Evolutionary conservation across 1,140 invertebrate genomes (phyloP), one percentile per base, ranked within the genome.

Genomic region (Plectrocnemia conspersa): DNA sequence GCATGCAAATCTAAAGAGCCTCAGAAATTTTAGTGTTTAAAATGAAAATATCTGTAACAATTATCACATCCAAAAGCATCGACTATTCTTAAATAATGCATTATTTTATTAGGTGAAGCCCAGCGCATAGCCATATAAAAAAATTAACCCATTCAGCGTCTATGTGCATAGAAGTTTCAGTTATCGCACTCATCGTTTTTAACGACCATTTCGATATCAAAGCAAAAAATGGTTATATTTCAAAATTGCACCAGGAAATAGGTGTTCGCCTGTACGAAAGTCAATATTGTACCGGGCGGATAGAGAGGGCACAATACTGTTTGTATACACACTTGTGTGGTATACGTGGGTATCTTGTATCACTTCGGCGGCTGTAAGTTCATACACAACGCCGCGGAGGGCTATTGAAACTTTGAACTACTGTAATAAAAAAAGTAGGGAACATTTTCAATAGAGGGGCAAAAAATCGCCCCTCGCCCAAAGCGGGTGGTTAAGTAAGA

Each of bases 401-500:
- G 58, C 54, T 47, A 60, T 60, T 60, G 53, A 60, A 56, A 60
- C 42, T 60, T 60, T 56, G 41, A 52, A 55, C 54, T 42, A 44
- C 35, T 38, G 49, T 56, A 56, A 60, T 60, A 60, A 60, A 56
- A 50, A 52, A 55, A 56, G 54, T 48, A 45, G 38, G 44, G 49
- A 54, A 56, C 55, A 56, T 54, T 56, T 60, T 60, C 58, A 60
- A 60, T 60, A 50, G 53, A n/a, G n/a, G n/a, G 47, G 48, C 48
- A 53, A 56, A 55, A 52, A 60, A 59, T 52, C 47, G 44, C 53
- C 41, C 41, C 29, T 36, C 11, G 25, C 24, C 25, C 2, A 13
- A 13, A 35, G 24, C 32, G 13, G 41, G 25, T 19, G 41, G 41
- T 44, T 44, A 44, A 44, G 23, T 44, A 44, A 44, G 41, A 44